Conservation (phyloP, 2,888 invertebrate species). For the Hipparchia semele region DNA sequence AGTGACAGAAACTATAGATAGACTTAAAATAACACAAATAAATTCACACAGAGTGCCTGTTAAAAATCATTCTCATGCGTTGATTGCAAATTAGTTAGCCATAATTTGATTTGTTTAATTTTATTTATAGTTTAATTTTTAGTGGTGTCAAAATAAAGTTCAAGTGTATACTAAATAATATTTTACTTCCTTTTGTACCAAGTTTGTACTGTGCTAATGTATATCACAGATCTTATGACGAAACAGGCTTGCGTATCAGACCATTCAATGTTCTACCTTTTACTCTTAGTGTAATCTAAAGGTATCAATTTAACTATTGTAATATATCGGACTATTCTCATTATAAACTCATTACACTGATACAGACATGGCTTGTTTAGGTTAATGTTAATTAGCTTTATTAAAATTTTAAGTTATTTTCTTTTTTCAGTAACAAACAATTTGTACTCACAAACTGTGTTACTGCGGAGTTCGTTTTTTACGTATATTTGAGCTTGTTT, state of each 20-base stretch:
- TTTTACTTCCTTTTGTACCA: slow-evolving; percentile 53
- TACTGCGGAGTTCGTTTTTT: slow-evolving; percentile 50
- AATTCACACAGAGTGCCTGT: slow-evolving; percentile 82
- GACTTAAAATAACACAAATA: slow-evolving; percentile 63
- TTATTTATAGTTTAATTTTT: slow-evolving; percentile 66
- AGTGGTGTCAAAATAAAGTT: slow-evolving; percentile 75
- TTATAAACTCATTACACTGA: slow-evolving; percentile 58
- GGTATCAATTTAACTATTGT: slow-evolving; percentile 50
- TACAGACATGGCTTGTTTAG: slow-evolving; percentile 69
- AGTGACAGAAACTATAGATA: slow-evolving; percentile 51
- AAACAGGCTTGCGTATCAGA: slow-evolving; percentile 64
- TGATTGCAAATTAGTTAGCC: slow-evolving; percentile 71
- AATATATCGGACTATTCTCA: slow-evolving; percentile 43
- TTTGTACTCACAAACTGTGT: slow-evolving; percentile 42
- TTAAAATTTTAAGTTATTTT: slow-evolving; percentile 76
- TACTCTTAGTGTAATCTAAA: slow-evolving; percentile 41
- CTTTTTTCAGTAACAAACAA: slow-evolving; percentile 60
- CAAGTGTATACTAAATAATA: slow-evolving; percentile 65
- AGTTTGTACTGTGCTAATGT: slow-evolving; percentile 41
- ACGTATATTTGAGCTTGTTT: slow-evolving; percentile 71
- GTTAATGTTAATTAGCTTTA: slow-evolving; percentile 73
- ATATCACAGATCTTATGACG: slow-evolving; percentile 41
- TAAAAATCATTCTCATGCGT: slow-evolving; percentile 71
- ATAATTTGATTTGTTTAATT: slow-evolving; percentile 71
- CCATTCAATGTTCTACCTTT: slow-evolving; percentile 50